These are phyloP conservation scores for Brachyhypopomus gauderio DNA, from an alignment of 2,113 vertebrate genomes.

Conservation along the genomic window DNA sequence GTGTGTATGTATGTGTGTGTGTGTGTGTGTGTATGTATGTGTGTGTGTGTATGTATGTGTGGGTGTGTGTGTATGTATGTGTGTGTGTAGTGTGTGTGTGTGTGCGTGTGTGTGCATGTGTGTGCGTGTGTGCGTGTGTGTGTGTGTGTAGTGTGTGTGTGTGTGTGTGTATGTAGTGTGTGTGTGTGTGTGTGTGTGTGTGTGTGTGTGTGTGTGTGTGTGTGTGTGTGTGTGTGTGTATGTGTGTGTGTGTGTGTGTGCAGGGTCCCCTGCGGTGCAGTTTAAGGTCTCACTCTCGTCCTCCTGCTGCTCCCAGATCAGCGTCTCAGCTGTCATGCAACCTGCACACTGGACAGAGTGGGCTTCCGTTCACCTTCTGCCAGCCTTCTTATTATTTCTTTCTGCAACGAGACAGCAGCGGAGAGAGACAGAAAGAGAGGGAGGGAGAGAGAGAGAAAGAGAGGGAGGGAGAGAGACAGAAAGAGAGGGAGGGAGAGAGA, in stretches of 20 bases:
- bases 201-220: slow-evolving; percentile 16
- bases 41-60: slow-evolving; percentile 23
- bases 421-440: background rate
- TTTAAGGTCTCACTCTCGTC: slow-evolving; percentile 37
- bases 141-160: slow-evolving; percentile 17
- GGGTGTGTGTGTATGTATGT: slow-evolving; percentile 24
- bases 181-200: slow-evolving; percentile 22
- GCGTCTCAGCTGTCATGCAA: slow-evolving; percentile 51
- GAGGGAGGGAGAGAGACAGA: too few species aligned
- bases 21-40: too few species aligned
- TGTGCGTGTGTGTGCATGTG: background rate
- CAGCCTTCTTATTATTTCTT: slow-evolving; percentile 57
- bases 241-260: slow-evolving; percentile 22
- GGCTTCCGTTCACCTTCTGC: slow-evolving; percentile 45
- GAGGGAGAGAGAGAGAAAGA: too few species aligned
- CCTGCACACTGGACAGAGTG: slow-evolving; percentile 48
- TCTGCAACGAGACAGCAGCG: slow-evolving; percentile 32
- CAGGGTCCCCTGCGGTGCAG: slow-evolving; percentile 41
- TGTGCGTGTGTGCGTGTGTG: slow-evolving; percentile 15
- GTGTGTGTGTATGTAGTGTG: slow-evolving; percentile 16
- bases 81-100: slow-evolving; percentile 22
- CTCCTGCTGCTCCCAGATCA: slow-evolving; percentile 44
- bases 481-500: slow-evolving; percentile 24
- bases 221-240: slow-evolving; percentile 10
- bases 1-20: slow-evolving; percentile 33